These are phyloP conservation scores for Augiades crinisus DNA, from an alignment of 2,888 invertebrate species.

Conservation along the genomic window DNA sequence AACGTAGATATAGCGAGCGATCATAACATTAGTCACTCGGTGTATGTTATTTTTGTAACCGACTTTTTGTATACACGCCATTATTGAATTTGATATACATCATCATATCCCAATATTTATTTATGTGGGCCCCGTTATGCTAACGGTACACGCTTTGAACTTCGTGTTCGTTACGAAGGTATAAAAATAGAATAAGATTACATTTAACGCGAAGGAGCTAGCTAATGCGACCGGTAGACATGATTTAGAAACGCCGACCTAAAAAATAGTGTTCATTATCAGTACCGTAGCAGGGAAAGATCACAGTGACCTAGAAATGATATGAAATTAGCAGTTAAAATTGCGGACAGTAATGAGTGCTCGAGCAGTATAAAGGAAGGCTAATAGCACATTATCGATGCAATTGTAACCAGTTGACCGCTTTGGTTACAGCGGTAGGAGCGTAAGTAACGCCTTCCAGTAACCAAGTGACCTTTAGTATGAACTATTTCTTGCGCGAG, in stretches of 20 bases:
- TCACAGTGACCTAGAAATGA: slow-evolving; percentile 19
- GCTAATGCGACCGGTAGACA: not conserved
- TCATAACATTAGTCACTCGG: not conserved
- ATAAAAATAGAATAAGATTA: not conserved
- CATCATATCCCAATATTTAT: slow-evolving; percentile 11
- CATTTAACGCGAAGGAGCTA: not conserved
- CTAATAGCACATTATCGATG: slow-evolving; percentile 49
- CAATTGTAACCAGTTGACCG: slow-evolving; percentile 54
- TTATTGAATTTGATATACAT: slow-evolving; percentile 13
- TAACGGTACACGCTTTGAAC: not conserved
- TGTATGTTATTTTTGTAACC: slow-evolving; percentile 22
- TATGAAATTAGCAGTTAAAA: slow-evolving; percentile 21
- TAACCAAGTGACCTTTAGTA: slow-evolving; percentile 21
- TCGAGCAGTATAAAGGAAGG: slow-evolving; percentile 44
- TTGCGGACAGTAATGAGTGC: slow-evolving; percentile 32
- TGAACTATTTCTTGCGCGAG: slow-evolving; percentile 10
- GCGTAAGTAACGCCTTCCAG: slow-evolving; percentile 31
- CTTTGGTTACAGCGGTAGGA: slow-evolving; percentile 51
- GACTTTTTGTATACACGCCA: slow-evolving; percentile 14
- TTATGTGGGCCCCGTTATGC: slow-evolving; percentile 5
- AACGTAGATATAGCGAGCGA: slow-evolving; percentile 4
- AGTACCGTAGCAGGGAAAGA: slow-evolving; percentile 13
- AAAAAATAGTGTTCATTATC: slow-evolving; percentile 16
- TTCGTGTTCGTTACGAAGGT: not conserved
- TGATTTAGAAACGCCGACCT: slow-evolving; percentile 1